phyloP scores from a whole-genome alignment of 2,888 invertebrate species.

The Chirona hameri region DNA sequence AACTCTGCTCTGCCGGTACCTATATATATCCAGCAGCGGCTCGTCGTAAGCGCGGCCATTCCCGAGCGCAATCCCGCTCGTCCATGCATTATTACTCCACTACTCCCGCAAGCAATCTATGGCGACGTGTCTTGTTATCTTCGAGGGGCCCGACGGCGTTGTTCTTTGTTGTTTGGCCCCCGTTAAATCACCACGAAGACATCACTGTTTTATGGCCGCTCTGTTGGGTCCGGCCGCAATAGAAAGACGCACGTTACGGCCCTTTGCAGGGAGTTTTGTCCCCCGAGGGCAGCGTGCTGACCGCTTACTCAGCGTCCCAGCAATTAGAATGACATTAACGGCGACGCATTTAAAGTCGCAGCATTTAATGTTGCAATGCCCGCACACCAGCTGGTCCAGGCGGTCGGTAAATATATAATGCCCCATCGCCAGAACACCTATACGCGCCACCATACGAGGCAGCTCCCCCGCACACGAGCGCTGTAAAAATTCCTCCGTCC shows the following conservation, averaged over 20 bases:
- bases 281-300: neutral
- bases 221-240: neutral
- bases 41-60: neutral
- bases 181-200: slow-evolving; percentile 1
- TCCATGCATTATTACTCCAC: neutral
- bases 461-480: no score
- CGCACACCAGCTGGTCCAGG: neutral
- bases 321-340: slow-evolving; percentile 3
- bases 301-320: neutral
- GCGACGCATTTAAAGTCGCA: neutral
- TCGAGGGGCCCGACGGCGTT: neutral
- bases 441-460: neutral
- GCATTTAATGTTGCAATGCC: neutral
- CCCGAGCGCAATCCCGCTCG: neutral
- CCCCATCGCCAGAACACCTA: neutral
- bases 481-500: neutral
- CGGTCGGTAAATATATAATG: neutral
- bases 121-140: neutral
- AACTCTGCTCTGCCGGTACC: neutral
- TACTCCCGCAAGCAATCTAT: neutral
- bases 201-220: neutral
- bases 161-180: neutral
- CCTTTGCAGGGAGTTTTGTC: neutral
- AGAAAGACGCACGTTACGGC: neutral
- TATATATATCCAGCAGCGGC: neutral